A percentile compares a stretch with the other conserved stretches of the same genome.
Conservation (phyloP, 1,140 invertebrate species). For the Achroia grisella region DNA sequence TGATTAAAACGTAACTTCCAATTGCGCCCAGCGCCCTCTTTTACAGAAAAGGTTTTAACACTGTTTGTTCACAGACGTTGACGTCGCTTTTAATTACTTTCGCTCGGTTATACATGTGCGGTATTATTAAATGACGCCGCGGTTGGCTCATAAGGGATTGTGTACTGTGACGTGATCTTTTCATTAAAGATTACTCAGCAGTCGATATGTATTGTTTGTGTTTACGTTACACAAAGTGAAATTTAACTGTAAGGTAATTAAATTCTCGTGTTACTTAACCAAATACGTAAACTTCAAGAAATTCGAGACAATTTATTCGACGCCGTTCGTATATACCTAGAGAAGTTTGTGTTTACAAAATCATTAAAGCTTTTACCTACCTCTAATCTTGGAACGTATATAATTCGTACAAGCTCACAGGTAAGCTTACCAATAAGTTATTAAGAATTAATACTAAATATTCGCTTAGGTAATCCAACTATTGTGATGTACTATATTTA, state of each 20-base stretch:
- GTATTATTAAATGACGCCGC: conserved; percentile 30
- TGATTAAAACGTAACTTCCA: conserved; percentile 59
- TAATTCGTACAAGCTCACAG: too few species aligned
- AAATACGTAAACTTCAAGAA: neutral
- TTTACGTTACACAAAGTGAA: neutral
- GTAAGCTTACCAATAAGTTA: too few species aligned
- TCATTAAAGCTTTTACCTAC: conserved; percentile 3
- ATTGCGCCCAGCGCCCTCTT: conserved; percentile 34
- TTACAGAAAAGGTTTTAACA: conserved; percentile 30
- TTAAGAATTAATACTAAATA: too few species aligned
- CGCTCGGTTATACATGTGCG: conserved; percentile 33
- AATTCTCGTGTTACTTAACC: neutral
- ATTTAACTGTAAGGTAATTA: neutral
- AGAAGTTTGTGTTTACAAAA: conserved; percentile 7
- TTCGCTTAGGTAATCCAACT: neutral
- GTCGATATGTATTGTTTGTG: conserved; percentile 2
- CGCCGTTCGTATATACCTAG: neutral
- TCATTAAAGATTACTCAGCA: conserved; percentile 14
- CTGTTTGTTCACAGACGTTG: conserved; percentile 30
- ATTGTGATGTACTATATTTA: neutral
- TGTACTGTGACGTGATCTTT: conserved; percentile 11
- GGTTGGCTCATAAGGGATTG: conserved; percentile 19
- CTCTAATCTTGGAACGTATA: neutral
- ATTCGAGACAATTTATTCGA: conserved; percentile 3
- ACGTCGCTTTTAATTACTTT: conserved; percentile 45